These are phyloP conservation scores for Oophaga sylvatica DNA, from an alignment of 2,797 vertebrate species.

Conservation along the genomic window DNA sequence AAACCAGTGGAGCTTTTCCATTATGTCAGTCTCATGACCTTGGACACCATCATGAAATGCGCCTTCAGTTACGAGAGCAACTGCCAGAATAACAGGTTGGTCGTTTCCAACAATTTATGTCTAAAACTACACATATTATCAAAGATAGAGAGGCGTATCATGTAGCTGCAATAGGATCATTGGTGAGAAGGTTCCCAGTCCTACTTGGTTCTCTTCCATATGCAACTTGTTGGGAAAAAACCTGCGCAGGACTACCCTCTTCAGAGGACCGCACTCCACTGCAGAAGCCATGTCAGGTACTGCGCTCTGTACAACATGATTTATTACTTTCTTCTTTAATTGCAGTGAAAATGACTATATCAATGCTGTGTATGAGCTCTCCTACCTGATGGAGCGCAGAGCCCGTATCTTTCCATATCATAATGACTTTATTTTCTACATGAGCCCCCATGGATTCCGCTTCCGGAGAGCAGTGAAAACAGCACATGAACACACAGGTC, in stretches of 20 bases:
- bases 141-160: background rate
- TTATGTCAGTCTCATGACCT: conserved; percentile 81
- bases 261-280: background rate
- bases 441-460: conserved; percentile 54
- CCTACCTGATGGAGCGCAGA: conserved; percentile 45
- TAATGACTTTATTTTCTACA: conserved; percentile 45
- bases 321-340: background rate
- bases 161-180: background rate
- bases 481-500: conserved; percentile 59
- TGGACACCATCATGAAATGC: conserved; percentile 84
- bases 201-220: background rate
- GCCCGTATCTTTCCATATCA: conserved; percentile 47
- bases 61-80: conserved; percentile 81
- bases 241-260: background rate
- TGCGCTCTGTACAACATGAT: background rate
- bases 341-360: conserved; percentile 56
- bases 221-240: background rate
- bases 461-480: conserved; percentile 42
- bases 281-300: background rate
- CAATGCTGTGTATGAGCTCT: conserved; percentile 59
- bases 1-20: conserved; percentile 78
- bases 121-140: background rate
- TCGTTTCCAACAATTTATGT: background rate
- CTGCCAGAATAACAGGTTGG: conserved; percentile 77
- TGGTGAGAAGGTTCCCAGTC: background rate